These are phyloP conservation scores for Conus canariensis DNA, from an alignment of 2,888 invertebrate genomes.

Conservation along the genomic window DNA sequence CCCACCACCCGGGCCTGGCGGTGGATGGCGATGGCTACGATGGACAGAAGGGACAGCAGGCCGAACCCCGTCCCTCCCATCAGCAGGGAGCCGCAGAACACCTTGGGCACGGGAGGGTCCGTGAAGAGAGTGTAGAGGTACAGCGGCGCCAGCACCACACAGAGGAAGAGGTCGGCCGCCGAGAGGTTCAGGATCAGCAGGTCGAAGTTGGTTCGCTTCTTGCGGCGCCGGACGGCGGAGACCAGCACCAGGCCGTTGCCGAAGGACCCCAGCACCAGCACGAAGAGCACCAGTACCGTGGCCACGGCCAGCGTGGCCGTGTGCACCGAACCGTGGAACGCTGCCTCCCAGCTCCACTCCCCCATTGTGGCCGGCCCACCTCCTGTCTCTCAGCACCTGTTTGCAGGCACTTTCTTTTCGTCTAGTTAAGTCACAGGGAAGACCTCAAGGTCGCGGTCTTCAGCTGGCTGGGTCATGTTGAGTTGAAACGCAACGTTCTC, in stretches of 20 bases:
- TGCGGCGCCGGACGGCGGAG: slow-evolving; percentile 61
- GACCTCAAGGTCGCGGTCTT: neutral
- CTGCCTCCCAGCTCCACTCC: slow-evolving; percentile 49
- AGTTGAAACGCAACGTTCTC: neutral
- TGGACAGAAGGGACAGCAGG: slow-evolving; percentile 63
- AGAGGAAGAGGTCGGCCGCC: slow-evolving; percentile 67
- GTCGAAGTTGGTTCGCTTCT: slow-evolving; percentile 63
- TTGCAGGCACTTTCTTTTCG: neutral
- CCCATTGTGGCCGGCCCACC: slow-evolving; percentile 18
- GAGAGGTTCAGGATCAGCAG: slow-evolving; percentile 67
- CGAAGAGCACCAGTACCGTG: slow-evolving; percentile 68
- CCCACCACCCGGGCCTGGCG: slow-evolving; percentile 63
- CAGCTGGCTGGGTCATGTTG: neutral
- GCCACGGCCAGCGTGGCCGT: slow-evolving; percentile 70
- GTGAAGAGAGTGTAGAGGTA: slow-evolving; percentile 66
- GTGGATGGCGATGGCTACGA: slow-evolving; percentile 67
- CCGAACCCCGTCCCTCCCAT: slow-evolving; percentile 65
- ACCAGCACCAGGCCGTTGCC: slow-evolving; percentile 70
- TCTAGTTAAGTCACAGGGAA: neutral
- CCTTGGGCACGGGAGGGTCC: slow-evolving; percentile 61
- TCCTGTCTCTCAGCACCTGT: neutral
- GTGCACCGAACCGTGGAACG: slow-evolving; percentile 63
- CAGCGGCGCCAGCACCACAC: slow-evolving; percentile 65
- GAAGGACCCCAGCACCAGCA: slow-evolving; percentile 65
- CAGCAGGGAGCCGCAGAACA: slow-evolving; percentile 67